Base-by-base conservation (phyloP, 2,888 invertebrate genomes). In the Oscheius sp. region DNA sequence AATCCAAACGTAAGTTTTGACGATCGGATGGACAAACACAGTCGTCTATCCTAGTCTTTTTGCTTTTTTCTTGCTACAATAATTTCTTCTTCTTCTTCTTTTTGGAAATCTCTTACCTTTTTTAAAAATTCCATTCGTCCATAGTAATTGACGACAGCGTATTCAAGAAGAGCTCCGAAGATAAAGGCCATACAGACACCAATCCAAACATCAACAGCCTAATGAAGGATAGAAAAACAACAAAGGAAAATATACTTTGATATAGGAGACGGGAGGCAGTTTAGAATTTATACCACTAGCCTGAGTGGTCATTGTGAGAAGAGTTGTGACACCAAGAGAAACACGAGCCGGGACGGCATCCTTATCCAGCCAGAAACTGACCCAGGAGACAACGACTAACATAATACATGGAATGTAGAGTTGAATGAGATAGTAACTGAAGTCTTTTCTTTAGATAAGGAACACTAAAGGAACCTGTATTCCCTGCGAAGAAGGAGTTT, bases 371-470 rank as follows among this genome's bases (percentile, higher is more conserved):
- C 84, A 84, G 71, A 84, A 84, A 3, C 77, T 78, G 38, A 83
- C 83, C 86, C 85, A 86, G 17, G 78, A 81, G 44, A 84, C 84
- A 67, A 83, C 94, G 88, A 95, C 95, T 87, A 95, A 89, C 95
- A 95, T 95, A 90, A 82, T 78, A 90, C 95, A 95, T 63, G 97
- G 97, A 87, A 96, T 94, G 91, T 97, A 97, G 89, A 96, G 95
- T 91, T 96, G 96, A 70, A 84, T 84, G 24, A 84, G 74, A 72
- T 84, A 84, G 65, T 84, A 84, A 78, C 84, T 84, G 72, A 68
- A 83, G 5, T 28, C 2, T 24, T 44, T 26, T 54, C 28, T 54
- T 26, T 54, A 2, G 6, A 9, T 54, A 14, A 24, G 26, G 3
- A 22, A 8, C 22, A 17, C 30, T 12, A 38, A 54, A 63, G 68